Percentiles rank a stretch among this genome's conserved stretches.
Conservation (phyloP, 2,113 vertebrate genomes). For the Misgurnus anguillicaudatus region DNA sequence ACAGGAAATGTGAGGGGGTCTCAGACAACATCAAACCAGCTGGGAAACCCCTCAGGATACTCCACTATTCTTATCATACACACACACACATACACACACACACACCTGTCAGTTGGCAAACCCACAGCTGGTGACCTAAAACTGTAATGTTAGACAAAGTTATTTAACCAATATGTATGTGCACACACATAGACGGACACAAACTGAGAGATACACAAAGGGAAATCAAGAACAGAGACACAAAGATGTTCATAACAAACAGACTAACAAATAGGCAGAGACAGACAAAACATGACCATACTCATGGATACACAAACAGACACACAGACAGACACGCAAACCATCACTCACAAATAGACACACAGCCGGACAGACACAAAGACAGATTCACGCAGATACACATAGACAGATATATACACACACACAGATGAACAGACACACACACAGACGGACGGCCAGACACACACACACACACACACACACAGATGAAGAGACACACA, state of each 20-base stretch:
- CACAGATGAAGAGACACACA: too few species aligned
- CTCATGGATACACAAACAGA: too few species aligned
- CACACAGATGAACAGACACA: too few species aligned
- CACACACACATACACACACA: conserved; percentile 4
- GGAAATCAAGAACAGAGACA: neutral
- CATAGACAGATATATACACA: too few species aligned
- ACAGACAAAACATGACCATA: too few species aligned
- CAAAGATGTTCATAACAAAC: neutral
- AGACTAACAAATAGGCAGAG: too few species aligned
- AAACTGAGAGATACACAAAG: neutral
- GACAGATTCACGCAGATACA: too few species aligned
- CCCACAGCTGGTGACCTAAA: neutral
- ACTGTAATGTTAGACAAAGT: conserved; percentile 13
- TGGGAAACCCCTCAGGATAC: conserved; percentile 13
- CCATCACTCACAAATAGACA: too few species aligned
- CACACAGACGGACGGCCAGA: too few species aligned
- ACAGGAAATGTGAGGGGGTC: conserved; percentile 29
- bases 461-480: too few species aligned
- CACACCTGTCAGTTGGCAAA: conserved; percentile 13
- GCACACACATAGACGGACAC: neutral
- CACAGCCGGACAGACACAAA: too few species aligned
- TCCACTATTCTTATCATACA: neutral
- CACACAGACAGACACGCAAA: too few species aligned
- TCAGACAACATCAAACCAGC: conserved; percentile 13
- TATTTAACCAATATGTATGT: neutral